Evolutionary conservation across 2,797 vertebrate genomes (phyloP).

Genomic region (Parambassis ranga): DNA sequence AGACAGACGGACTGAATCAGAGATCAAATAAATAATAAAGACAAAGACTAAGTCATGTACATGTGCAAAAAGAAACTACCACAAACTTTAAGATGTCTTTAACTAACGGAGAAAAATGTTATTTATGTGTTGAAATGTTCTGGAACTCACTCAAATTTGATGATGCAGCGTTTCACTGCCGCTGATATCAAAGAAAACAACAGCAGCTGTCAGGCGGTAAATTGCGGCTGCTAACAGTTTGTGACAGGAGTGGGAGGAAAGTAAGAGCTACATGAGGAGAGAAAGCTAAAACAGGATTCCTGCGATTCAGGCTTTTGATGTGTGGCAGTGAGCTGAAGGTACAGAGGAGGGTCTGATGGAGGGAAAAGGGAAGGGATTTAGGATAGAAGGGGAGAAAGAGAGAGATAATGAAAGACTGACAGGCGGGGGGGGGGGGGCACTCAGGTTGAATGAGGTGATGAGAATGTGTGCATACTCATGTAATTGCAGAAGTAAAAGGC

Average conservation of each 20-base stretch:
- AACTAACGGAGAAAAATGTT: slow-evolving; percentile 22
- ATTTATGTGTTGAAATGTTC: slow-evolving; percentile 44
- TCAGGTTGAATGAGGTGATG: slow-evolving; percentile 18
- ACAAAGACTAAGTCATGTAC: slow-evolving; percentile 3
- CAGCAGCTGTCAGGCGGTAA: slow-evolving; percentile 54
- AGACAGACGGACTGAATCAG: slow-evolving; percentile 2
- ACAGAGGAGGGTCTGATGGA: slow-evolving; percentile 8
- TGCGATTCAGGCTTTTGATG: slow-evolving; percentile 59
- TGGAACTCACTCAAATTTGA: slow-evolving; percentile 28
- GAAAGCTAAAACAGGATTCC: slow-evolving; percentile 48
- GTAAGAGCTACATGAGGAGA: slow-evolving; percentile 42
- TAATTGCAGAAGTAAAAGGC: slow-evolving; percentile 19
- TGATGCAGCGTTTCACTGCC: slow-evolving; percentile 53
- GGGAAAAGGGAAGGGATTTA: slow-evolving; percentile 41
- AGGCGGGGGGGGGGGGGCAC: slow-evolving; percentile 15
- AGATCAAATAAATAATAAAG: slow-evolving; percentile 14
- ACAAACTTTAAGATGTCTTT: slow-evolving; percentile 34
- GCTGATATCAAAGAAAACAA: slow-evolving; percentile 64
- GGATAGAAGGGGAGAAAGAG: slow-evolving; percentile 22
- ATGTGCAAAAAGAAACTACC: slow-evolving; percentile 1
- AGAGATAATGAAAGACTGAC: slow-evolving; percentile 42
- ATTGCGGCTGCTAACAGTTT: slow-evolving; percentile 56
- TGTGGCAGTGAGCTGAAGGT: slow-evolving; percentile 41
- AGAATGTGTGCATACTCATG: background rate
- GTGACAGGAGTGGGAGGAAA: slow-evolving; percentile 64